Conservation (phyloP, 2,113 vertebrate species). For the Chaenogobius annularis region DNA sequence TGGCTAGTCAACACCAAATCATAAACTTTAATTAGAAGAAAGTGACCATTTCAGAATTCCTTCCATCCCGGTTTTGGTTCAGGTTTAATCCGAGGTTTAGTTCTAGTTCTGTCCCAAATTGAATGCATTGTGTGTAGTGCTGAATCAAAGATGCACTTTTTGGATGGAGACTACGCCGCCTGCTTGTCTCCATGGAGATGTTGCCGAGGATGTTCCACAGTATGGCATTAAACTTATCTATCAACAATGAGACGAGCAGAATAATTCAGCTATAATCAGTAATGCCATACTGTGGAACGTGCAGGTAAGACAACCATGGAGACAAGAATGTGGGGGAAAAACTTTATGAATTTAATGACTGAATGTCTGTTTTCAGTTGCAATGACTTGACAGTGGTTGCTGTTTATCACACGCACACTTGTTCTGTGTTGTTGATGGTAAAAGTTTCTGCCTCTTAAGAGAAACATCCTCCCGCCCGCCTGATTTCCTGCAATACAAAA, state of each 20-base stretch:
- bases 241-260: neutral
- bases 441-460: neutral
- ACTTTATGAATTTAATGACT: too few species aligned
- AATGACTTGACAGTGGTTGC: neutral
- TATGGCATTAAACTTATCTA: neutral
- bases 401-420: neutral
- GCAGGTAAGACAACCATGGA: too few species aligned
- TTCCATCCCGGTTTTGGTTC: neutral
- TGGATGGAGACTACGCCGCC: too few species aligned
- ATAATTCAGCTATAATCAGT: too few species aligned
- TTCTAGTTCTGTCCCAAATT: neutral
- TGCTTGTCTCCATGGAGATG: neutral
- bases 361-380: too few species aligned
- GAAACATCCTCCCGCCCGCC: slow-evolving; percentile 30
- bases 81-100: neutral
- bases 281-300: too few species aligned
- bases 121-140: neutral
- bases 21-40: too few species aligned
- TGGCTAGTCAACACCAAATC: too few species aligned
- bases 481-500: slow-evolving; percentile 62
- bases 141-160: neutral
- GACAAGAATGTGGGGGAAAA: too few species aligned
- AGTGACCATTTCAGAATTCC: too few species aligned
- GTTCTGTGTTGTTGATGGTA: slow-evolving; percentile 6
- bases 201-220: neutral